Percentiles rank a stretch among this genome's conserved stretches.
Evolutionary conservation across 2,113 vertebrate species (phyloP).

Genomic region (Leucopsar rothschildi): DNA sequence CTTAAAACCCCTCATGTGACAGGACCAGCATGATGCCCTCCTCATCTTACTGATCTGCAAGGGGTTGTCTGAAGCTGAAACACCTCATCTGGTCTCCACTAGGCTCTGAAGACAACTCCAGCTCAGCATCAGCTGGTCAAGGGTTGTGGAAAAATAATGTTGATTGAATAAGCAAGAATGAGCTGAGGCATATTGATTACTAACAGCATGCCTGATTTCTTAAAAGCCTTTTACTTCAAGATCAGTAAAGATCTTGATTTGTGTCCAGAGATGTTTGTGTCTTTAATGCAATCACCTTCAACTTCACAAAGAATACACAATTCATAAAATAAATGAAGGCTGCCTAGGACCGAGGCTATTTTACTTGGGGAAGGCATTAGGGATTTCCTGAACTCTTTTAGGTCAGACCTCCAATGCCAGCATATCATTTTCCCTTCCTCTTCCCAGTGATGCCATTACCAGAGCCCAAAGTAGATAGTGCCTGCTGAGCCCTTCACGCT

Average conservation of each 20-base stretch:
- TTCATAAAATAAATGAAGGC: not conserved
- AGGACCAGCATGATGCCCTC: rapidly evolving
- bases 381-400: not conserved
- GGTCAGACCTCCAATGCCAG: not conserved
- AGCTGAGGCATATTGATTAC: not conserved
- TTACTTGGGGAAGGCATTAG: not conserved
- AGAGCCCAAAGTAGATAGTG: not conserved
- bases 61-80: not conserved
- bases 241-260: not conserved
- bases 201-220: not conserved
- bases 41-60: not conserved
- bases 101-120: not conserved
- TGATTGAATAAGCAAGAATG: not conserved
- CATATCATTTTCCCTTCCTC: not conserved
- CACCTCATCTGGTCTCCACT: not conserved
- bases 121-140: not conserved
- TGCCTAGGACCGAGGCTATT: not conserved
- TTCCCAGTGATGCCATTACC: not conserved
- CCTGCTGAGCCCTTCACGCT: not conserved
- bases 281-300: not conserved
- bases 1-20: not conserved
- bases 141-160: not conserved
- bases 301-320: not conserved
- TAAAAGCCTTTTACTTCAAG: not conserved
- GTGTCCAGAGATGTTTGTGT: not conserved